These are phyloP conservation scores for Steinernema hermaphroditum DNA, from an alignment of 2,888 invertebrate species.

Conservation along the genomic window DNA sequence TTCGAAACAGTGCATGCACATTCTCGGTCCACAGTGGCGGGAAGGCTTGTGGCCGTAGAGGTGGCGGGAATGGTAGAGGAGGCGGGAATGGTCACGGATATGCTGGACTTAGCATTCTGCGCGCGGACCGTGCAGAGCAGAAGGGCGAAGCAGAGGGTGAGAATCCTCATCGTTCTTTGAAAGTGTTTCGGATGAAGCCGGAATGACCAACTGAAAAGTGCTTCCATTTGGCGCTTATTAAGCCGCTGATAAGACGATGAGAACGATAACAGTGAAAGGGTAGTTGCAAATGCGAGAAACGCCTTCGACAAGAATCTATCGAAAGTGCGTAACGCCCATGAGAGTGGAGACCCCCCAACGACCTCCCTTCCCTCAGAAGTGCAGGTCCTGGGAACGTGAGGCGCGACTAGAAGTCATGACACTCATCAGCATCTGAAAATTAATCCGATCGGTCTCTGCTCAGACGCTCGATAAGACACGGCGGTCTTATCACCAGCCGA, in stretches of 20 bases:
- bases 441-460: too few species aligned
- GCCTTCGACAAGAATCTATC: background rate
- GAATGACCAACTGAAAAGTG: background rate
- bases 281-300: background rate
- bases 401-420: too few species aligned
- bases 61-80: too few species aligned
- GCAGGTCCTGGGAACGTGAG: too few species aligned
- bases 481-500: too few species aligned
- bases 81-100: too few species aligned
- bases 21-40: conserved; percentile 18
- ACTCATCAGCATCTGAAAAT: too few species aligned
- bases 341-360: too few species aligned
- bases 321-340: background rate
- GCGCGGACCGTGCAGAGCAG: background rate
- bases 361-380: too few species aligned
- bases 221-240: background rate
- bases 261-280: background rate
- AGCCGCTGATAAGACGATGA: background rate
- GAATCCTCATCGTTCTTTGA: background rate
- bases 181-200: background rate
- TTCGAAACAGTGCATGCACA: conserved; percentile 28
- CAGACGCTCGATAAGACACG: too few species aligned
- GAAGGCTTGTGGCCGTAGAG: background rate
- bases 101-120: too few species aligned
- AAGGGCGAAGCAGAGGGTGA: background rate